Evolutionary conservation across 2,113 vertebrate species (phyloP).

Genomic region (Megaleporinus macrocephalus): DNA sequence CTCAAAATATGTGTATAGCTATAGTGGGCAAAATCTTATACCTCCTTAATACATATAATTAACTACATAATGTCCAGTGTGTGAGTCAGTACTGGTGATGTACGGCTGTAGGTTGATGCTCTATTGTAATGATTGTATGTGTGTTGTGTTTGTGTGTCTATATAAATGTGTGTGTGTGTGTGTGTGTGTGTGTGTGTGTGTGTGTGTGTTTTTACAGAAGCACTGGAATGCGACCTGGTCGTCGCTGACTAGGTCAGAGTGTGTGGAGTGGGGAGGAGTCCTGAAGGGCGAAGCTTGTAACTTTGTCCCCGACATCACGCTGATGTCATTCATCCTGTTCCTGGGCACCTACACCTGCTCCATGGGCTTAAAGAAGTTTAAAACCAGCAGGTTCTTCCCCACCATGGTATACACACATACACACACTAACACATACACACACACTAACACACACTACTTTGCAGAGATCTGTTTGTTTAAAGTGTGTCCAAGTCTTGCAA

Average conservation of each 20-base stretch:
- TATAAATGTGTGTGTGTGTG: not conserved
- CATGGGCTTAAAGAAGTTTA: constrained; percentile 97
- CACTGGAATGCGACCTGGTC: constrained; percentile 82
- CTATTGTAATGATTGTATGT: not conserved
- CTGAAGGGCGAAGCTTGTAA: constrained; percentile 83
- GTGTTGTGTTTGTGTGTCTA: constrained; percentile 18
- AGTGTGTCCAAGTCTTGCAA: too few relatives aligned
- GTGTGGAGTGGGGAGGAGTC: constrained; percentile 78
- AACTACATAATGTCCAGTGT: not conserved
- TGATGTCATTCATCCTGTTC: constrained; percentile 98
- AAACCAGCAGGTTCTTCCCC: constrained; percentile 95
- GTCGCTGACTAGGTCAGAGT: constrained; percentile 81
- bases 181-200: constrained; percentile 14
- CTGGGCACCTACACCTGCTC: constrained; percentile 95
- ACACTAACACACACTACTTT: not conserved
- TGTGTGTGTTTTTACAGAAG: constrained; percentile 50
- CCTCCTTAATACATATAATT: too few relatives aligned
- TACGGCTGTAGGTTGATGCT: too few relatives aligned
- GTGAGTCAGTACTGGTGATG: not conserved
- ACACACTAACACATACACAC: constrained; percentile 16
- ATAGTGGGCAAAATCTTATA: not conserved
- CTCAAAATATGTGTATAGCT: too few relatives aligned
- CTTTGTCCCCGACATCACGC: constrained; percentile 93
- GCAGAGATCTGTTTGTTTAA: too few relatives aligned
- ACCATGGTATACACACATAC: constrained; percentile 72